Percentiles rank a stretch among this genome's conserved stretches.
These are phyloP conservation scores for Styela plicata DNA, from an alignment of 23 tunicate genomes.

Conservation along the genomic window DNA sequence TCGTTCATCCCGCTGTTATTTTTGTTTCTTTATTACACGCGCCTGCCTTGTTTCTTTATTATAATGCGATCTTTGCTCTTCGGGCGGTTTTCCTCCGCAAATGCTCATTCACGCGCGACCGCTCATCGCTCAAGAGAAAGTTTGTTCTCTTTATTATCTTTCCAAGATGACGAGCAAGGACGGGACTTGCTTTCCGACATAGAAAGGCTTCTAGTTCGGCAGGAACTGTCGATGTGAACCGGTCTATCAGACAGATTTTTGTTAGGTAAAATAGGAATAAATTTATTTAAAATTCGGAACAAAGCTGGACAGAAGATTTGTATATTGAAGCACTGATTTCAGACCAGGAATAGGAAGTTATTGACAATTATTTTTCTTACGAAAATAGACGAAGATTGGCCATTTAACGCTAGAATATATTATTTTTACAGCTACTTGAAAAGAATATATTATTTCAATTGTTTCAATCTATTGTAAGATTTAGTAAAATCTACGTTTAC, in stretches of 20 bases:
- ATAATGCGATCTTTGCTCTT: background rate
- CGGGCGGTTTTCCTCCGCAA: background rate
- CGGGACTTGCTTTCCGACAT: background rate
- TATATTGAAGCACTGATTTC: too few relatives aligned
- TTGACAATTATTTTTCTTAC: too few relatives aligned
- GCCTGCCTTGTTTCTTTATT: background rate
- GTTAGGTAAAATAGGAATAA: background rate
- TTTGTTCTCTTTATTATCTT: conserved; percentile 22
- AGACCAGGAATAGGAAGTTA: too few relatives aligned
- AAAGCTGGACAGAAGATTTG: too few relatives aligned
- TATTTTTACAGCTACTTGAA: too few relatives aligned
- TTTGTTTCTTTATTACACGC: background rate
- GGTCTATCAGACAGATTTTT: conserved; percentile 5
- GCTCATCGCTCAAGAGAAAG: background rate
- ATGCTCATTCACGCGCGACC: background rate
- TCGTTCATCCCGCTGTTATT: background rate
- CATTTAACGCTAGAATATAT: too few relatives aligned
- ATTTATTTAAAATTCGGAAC: too few relatives aligned
- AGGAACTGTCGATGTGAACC: conserved; percentile 13
- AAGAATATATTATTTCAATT: too few relatives aligned
- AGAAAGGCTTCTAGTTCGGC: conserved; percentile 19
- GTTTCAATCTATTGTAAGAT: too few relatives aligned
- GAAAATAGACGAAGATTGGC: too few relatives aligned
- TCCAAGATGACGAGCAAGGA: conserved; percentile 5
- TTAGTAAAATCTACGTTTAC: too few relatives aligned